Evolutionary conservation across 2,888 invertebrate genomes (phyloP).

Genomic region (Leptothorax acervorum): DNA sequence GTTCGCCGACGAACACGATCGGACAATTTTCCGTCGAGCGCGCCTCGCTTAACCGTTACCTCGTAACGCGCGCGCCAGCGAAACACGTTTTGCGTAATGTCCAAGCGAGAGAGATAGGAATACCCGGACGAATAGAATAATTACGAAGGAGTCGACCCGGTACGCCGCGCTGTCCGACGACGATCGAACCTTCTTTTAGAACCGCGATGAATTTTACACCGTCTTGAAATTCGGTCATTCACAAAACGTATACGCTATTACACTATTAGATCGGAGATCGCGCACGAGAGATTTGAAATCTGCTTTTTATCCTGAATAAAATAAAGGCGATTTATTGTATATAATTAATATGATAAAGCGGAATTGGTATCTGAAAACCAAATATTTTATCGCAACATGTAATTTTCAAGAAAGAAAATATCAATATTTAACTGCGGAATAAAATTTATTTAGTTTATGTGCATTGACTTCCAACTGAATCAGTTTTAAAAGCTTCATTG

Average conservation of each 20-base stretch:
- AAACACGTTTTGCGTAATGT: conserved; percentile 71
- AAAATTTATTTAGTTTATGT: neutral
- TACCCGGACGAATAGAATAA: conserved; percentile 48
- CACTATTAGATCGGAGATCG: neutral
- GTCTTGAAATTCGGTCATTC: neutral
- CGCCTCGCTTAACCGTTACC: conserved; percentile 69
- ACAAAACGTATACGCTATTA: neutral
- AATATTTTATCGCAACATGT: neutral
- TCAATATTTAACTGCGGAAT: neutral
- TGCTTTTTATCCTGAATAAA: neutral
- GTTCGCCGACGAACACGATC: conserved; percentile 46
- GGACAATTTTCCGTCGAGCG: conserved; percentile 68
- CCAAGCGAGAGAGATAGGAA: conserved; percentile 38
- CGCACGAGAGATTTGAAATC: neutral
- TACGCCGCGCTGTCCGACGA: neutral
- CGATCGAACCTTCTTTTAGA: conserved; percentile 17
- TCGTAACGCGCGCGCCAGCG: conserved; percentile 60
- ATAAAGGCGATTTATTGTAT: neutral
- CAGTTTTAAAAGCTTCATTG: neutral
- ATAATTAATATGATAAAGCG: neutral
- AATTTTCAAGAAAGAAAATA: neutral
- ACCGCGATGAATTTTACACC: no score
- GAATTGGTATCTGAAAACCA: neutral
- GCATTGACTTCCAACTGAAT: neutral
- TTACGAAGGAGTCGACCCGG: conserved; percentile 38